Conservation (phyloP, 2,888 invertebrate genomes). For the Himalopsyche tibetana region DNA sequence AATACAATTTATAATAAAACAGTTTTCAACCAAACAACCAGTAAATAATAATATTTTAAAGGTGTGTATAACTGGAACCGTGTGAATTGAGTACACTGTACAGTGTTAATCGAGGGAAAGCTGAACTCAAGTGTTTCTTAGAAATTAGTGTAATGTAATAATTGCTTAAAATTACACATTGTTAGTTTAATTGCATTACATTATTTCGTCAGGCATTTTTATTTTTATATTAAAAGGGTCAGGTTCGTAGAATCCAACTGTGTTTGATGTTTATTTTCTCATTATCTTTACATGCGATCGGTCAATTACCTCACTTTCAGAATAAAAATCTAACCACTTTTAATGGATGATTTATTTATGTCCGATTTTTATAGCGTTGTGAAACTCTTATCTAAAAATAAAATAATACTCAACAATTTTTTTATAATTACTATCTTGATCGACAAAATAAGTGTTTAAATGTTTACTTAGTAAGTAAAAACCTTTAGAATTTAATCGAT, state of each 20-base stretch:
- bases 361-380: background rate
- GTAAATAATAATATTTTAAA: too few species aligned
- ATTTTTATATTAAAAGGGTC: conserved; percentile 27
- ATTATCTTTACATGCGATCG: conserved; percentile 58
- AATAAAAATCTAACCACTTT: conserved; percentile 39
- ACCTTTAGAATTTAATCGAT: too few species aligned
- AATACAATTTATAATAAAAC: too few species aligned
- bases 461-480: too few species aligned
- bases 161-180: background rate
- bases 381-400: background rate
- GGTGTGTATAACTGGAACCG: too few species aligned
- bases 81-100: too few species aligned
- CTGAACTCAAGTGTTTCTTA: background rate
- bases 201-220: background rate
- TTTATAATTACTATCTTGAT: too few species aligned
- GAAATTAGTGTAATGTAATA: background rate
- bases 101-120: too few species aligned
- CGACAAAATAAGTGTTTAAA: too few species aligned
- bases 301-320: conserved; percentile 47
- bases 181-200: conserved; percentile 27
- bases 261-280: conserved; percentile 55
- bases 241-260: conserved; percentile 44
- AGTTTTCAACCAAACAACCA: too few species aligned
- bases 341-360: conserved; percentile 27
- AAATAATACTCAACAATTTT: background rate